Evolutionary conservation across 2,888 invertebrate genomes (phyloP).

Genomic region (Chrysopilus asiliformis): DNA sequence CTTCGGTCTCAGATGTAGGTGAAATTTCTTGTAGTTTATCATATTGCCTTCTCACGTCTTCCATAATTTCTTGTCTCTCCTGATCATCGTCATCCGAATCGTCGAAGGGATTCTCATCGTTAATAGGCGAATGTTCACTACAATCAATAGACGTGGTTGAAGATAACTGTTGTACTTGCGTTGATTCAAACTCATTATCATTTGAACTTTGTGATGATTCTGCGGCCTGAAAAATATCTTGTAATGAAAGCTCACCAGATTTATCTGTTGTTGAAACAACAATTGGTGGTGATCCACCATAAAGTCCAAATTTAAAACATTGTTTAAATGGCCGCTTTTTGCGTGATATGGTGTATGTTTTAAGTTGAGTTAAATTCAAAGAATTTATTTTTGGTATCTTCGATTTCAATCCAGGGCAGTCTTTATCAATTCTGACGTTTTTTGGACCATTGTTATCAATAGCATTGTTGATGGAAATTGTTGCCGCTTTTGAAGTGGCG

Average conservation of each 20-base stretch:
- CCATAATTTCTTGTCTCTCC: too few species aligned
- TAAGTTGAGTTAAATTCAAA: not conserved
- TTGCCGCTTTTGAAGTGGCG: too few species aligned
- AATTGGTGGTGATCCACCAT: slow-evolving; percentile 17
- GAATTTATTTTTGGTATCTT: too few species aligned
- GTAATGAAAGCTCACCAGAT: not conserved
- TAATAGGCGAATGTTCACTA: too few species aligned
- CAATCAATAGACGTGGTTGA: slow-evolving; percentile 5
- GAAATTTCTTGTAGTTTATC: slow-evolving; percentile 16
- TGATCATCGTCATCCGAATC: slow-evolving; percentile 2
- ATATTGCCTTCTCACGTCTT: not conserved
- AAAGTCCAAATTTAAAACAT: slow-evolving; percentile 22
- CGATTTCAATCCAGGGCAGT: too few species aligned
- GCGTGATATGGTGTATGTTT: not conserved
- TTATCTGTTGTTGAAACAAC: slow-evolving; percentile 1
- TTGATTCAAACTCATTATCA: too few species aligned
- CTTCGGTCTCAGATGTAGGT: slow-evolving; percentile 28
- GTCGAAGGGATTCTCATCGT: not conserved
- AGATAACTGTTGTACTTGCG: too few species aligned
- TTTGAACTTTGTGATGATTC: too few species aligned
- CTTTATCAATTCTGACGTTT: not conserved
- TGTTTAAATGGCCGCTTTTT: slow-evolving; percentile 10
- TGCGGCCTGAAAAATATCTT: slow-evolving; percentile 9
- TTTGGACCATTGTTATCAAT: not conserved
- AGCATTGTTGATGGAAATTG: too few species aligned